These are phyloP conservation scores for Myodes glareolus DNA, from an alignment of 2,113 vertebrate genomes.

Conservation along the genomic window DNA sequence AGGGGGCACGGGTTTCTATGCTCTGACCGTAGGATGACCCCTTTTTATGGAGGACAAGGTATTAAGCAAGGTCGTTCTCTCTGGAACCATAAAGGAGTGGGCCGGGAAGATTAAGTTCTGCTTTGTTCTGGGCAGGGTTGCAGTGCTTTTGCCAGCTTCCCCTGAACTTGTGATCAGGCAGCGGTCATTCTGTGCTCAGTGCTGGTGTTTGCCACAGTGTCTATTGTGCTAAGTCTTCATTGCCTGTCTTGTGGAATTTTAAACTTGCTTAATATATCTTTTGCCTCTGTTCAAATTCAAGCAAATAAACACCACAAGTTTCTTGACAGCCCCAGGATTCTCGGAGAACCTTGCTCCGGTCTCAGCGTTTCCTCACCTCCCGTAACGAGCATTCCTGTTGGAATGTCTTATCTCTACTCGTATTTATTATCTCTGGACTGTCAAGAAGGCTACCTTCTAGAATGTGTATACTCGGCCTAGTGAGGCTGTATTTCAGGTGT, in stretches of 20 bases:
- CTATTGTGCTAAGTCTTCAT: background rate
- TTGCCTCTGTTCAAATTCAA: background rate
- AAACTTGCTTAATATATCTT: background rate
- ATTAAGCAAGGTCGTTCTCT: slow-evolving; percentile 49
- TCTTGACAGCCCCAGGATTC: background rate
- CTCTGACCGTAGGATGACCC: slow-evolving; percentile 57
- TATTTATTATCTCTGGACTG: background rate
- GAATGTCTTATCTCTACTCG: background rate
- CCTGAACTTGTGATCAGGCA: background rate
- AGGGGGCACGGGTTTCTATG: background rate
- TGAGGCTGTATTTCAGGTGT: background rate
- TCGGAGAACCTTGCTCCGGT: background rate
- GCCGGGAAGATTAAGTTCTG: background rate
- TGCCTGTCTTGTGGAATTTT: background rate
- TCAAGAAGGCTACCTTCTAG: background rate
- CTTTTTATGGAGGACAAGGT: slow-evolving; percentile 41
- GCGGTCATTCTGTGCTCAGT: background rate
- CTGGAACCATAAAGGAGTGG: slow-evolving; percentile 49
- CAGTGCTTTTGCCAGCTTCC: background rate
- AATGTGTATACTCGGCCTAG: background rate
- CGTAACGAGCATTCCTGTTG: accelerated
- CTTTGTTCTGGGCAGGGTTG: background rate
- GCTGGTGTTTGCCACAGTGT: background rate
- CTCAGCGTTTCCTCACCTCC: accelerated
- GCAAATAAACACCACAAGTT: background rate